Evolutionary conservation across 2,888 invertebrate genomes (phyloP).

Genomic region (Carcina quercana): DNA sequence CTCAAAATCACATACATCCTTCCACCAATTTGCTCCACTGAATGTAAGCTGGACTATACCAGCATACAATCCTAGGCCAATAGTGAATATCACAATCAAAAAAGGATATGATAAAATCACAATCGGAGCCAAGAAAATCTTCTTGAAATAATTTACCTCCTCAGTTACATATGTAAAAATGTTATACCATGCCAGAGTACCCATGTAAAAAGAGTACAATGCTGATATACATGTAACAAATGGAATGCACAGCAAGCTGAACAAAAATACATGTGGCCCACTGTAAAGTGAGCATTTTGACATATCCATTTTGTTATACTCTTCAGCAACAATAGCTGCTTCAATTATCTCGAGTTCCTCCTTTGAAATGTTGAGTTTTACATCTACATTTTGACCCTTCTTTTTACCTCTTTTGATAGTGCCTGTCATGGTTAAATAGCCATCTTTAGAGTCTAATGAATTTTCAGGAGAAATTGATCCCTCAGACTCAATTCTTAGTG

Average conservation of each 20-base stretch:
- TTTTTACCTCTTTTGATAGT: conserved; percentile 83
- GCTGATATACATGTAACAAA: conserved; percentile 78
- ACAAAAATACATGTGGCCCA: conserved; percentile 79
- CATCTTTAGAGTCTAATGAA: conserved; percentile 70
- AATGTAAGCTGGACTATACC: conserved; percentile 81
- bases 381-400: conserved; percentile 82
- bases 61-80: conserved; percentile 79
- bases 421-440: conserved; percentile 81
- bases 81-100: conserved; percentile 77
- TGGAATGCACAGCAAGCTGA: conserved; percentile 78
- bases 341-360: conserved; percentile 82
- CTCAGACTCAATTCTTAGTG: conserved; percentile 56
- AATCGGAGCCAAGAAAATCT: conserved; percentile 78
- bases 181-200: conserved; percentile 85
- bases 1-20: conserved; percentile 82
- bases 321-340: conserved; percentile 75
- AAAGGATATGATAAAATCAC: conserved; percentile 81
- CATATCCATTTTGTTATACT: conserved; percentile 72
- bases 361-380: conserved; percentile 81
- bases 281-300: conserved; percentile 71
- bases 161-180: conserved; percentile 81
- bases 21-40: conserved; percentile 79
- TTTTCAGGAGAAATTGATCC: conserved; percentile 70
- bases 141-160: conserved; percentile 76
- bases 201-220: conserved; percentile 82